Base-by-base conservation (phyloP, 2,113 vertebrate genomes). In the Petroica traversi region DNA sequence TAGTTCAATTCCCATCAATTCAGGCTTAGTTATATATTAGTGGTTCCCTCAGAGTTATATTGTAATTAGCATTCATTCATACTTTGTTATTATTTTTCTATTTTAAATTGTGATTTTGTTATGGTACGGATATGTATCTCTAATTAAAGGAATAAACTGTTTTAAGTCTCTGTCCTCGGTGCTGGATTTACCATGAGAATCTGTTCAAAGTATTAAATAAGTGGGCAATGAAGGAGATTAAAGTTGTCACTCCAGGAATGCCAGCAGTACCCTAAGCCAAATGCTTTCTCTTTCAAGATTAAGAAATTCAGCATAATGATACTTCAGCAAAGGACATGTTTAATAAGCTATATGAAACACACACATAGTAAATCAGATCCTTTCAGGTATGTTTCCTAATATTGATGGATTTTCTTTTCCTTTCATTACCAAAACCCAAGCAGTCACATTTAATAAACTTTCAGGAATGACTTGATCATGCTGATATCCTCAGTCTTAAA, bases 301-400 rank as follows among this genome's bases (percentile, higher is more conserved):
- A 86, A 96, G 77, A 94, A 92, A 92, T 80, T 88, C 34, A 88
- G 58, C 72, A 31, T 84, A 92, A 90, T 95, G n/a, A 69, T 85
- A 86, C 43, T 91, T 92, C 51, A 83, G 81, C 51, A 93, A 54
- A 89, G 51, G 74, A 75, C 2, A 2, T 68, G 33, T 94, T 97
- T 96, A 93, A 96, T 95, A 95, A 95, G 49, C 75, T 80, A 5
- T 28, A 8, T 75, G 79, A 89, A 94, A 95, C 94, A 96, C 69
- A 62, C 61, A 59, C n/a, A 11, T 23, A 54, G 29, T 80, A 72
- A 93, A 88, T 89, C 40, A 87, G 36, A 59, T 38, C 40, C 49
- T 73, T 87, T 75, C n/a, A 82, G 25, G 20, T 58, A 43, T 24
- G 12, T 46, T 88, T 93, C 22, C 68, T 71, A 57, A 77, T 74